phyloP scores from a whole-genome alignment of 2,113 vertebrate genomes.

The Hucho hucho region DNA sequence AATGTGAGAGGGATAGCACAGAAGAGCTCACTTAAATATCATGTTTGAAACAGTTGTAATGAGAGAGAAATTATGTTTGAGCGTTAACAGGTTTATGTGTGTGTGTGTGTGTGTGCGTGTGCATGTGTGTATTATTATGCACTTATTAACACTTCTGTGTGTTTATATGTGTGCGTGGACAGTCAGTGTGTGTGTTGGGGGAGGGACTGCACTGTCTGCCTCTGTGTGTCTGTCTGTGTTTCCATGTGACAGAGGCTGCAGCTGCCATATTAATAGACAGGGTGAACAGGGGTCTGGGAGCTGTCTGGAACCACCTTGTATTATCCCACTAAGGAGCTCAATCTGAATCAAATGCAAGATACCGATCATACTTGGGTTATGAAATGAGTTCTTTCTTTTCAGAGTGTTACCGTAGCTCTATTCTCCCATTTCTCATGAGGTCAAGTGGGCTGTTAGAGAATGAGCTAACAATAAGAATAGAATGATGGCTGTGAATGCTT shows the following conservation, averaged over 20 bases:
- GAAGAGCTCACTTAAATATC: neutral
- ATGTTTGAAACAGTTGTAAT: neutral
- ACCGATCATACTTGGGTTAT: neutral
- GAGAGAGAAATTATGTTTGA: neutral
- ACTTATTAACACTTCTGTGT: conserved; percentile 2
- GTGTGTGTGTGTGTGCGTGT: neutral
- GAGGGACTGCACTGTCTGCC: conserved; percentile 44
- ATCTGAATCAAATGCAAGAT: neutral
- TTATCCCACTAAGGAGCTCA: conserved; percentile 17
- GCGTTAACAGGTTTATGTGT: neutral
- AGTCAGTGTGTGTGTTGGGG: conserved; percentile 13
- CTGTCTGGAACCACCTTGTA: conserved; percentile 30
- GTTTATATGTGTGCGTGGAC: neutral
- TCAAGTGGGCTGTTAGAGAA: conserved; percentile 8
- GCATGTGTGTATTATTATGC: conserved; percentile 5
- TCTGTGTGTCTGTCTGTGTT: conserved; percentile 30
- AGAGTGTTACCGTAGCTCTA: neutral
- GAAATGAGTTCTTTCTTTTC: conserved; percentile 6
- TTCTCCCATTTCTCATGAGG: neutral
- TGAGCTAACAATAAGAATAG: neutral
- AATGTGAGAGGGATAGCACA: neutral
- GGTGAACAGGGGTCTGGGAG: conserved; percentile 41
- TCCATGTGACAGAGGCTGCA: conserved; percentile 44
- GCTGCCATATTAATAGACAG: conserved; percentile 50
- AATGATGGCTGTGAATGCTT: neutral